Evolutionary conservation across 2,113 vertebrate species (phyloP), one percentile per base, ranked within the genome.

Genomic region (Fukomys damarensis): DNA sequence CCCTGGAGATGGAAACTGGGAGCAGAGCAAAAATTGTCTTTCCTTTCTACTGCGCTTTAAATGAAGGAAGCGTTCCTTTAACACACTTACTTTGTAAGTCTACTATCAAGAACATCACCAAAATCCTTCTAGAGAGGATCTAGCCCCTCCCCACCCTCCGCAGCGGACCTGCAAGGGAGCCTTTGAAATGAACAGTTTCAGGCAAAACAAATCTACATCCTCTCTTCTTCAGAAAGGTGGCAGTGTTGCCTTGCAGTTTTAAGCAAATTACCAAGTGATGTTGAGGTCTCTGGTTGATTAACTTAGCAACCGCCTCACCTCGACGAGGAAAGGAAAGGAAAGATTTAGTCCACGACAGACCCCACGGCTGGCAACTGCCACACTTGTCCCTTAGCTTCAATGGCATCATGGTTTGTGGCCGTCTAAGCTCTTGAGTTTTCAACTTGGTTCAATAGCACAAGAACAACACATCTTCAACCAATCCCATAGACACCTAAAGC

Each of bases 161-260:
- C 97, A 81, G 77, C 52, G 94, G 97, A 98, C 81, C 70, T 86
- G 79, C 77, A 91, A 52, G 79, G 86, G 90, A 96, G 96, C 96
- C 86, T 95, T 95, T 94, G 96, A 98, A 97, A 98, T 90, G 97
- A 98, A 96, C 30, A 82, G 94, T 74, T 95, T 82, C 84, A 24
- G 10, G n/a, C 52, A 89, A 76, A 97, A 72, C 63, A 65, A 56
- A 82, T 91, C 86, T 92, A 61, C 89, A 46, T 96, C 96, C 98
- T 98, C 66, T 16, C 76, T 97, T 97, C 94, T 95, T 99, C 99
- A 99, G 99, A 98, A 98, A 99, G 99, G 98, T 99, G 99, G 99
- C 99, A 99, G 99, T 99, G 98, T 99, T 99, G 99, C 98, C 98
- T 99, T 98, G 98, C 96, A 89, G 98, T 98, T 98, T 95, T 89